These are phyloP conservation scores for Cossypha heuglini DNA, from an alignment of 2,797 vertebrate genomes.

Conservation along the genomic window DNA sequence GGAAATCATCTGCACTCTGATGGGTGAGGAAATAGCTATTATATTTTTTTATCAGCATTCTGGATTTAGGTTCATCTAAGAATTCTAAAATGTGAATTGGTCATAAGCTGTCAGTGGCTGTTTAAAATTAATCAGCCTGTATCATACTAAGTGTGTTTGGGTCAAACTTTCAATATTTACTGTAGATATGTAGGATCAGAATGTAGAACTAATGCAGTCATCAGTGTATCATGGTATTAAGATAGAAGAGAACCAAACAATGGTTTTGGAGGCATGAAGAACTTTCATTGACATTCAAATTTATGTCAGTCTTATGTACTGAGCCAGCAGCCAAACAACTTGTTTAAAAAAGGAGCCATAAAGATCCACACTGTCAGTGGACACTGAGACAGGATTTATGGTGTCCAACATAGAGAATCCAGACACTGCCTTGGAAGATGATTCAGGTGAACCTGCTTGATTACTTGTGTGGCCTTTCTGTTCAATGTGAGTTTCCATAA, in stretches of 20 bases:
- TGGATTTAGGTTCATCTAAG: not conserved
- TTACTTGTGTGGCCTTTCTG: not conserved
- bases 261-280: not conserved
- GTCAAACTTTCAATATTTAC: not conserved
- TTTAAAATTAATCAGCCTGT: not conserved
- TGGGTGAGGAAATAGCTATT: not conserved
- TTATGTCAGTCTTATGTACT: not conserved
- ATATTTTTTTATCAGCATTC: not conserved
- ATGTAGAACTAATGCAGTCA: not conserved
- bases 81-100: not conserved
- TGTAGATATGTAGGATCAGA: not conserved
- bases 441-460: not conserved
- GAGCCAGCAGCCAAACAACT: not conserved
- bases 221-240: not conserved
- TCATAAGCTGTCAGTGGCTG: not conserved
- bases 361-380: not conserved
- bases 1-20: not conserved
- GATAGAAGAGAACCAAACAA: not conserved
- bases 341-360: not conserved
- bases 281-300: not conserved
- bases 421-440: not conserved
- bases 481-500: not conserved
- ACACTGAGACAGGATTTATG: not conserved
- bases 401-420: not conserved
- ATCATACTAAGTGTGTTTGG: not conserved